These are phyloP conservation scores for Metacarcinus magister DNA, from an alignment of 2,888 invertebrate genomes.

Conservation along the genomic window DNA sequence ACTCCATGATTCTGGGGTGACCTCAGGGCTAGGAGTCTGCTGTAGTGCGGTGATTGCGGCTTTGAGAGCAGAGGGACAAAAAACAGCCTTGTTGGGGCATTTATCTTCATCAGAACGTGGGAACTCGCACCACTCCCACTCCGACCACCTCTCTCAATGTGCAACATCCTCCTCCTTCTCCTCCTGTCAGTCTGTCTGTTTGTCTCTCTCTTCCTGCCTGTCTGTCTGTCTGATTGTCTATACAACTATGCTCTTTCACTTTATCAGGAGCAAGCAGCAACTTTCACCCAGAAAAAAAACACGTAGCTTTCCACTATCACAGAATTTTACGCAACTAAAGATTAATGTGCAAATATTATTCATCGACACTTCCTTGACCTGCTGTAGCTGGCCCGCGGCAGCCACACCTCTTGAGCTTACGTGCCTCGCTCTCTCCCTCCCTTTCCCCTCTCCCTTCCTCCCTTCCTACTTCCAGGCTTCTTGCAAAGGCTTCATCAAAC, in stretches of 20 bases:
- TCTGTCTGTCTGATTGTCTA: background rate
- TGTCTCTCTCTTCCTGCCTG: background rate
- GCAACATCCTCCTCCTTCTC: background rate
- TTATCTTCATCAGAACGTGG: conserved; percentile 73
- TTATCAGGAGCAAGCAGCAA: background rate
- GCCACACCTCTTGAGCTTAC: background rate
- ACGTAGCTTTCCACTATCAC: background rate
- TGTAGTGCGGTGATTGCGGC: conserved; percentile 67
- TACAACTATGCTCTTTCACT: background rate
- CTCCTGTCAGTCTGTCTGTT: background rate
- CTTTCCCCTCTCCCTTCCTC: background rate
- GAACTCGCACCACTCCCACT: conserved; percentile 48
- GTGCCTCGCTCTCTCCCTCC: background rate
- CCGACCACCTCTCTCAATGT: background rate
- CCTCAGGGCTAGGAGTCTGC: conserved; percentile 63
- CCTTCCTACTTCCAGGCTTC: background rate
- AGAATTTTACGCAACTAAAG: background rate
- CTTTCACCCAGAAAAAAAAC: background rate
- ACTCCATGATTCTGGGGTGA: conserved; percentile 64
- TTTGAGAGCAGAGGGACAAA: conserved; percentile 67
- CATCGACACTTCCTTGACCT: conserved; percentile 37
- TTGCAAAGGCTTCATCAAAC: background rate
- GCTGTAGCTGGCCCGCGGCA: background rate
- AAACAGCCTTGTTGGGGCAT: conserved; percentile 64
- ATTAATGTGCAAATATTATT: conserved; percentile 41